These are phyloP conservation scores for Drosophila paulistorum DNA, from an alignment of 1,140 invertebrate species.

Conservation along the genomic window DNA sequence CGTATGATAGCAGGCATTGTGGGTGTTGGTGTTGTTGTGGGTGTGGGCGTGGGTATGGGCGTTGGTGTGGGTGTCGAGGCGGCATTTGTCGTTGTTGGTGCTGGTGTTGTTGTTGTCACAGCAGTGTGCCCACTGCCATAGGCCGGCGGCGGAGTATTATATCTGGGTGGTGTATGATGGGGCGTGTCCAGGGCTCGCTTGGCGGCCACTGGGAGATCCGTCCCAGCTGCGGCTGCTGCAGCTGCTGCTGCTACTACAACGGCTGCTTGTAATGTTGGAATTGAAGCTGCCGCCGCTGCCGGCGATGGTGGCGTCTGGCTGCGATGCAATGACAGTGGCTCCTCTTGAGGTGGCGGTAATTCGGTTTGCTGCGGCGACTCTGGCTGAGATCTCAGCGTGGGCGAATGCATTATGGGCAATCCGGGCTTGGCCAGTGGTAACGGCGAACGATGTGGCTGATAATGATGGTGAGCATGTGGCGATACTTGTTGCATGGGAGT, in stretches of 20 bases:
- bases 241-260: slow-evolving; percentile 32
- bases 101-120: slow-evolving; percentile 21
- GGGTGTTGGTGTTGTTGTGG: slow-evolving; percentile 52
- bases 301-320: slow-evolving; percentile 55
- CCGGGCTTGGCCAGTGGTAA: slow-evolving; percentile 41
- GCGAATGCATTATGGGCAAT: slow-evolving; percentile 54
- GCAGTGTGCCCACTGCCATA: slow-evolving; percentile 45
- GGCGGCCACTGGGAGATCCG: slow-evolving; percentile 43
- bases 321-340: slow-evolving; percentile 52
- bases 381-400: slow-evolving; percentile 81
- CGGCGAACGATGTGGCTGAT: slow-evolving; percentile 56
- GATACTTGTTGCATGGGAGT: slow-evolving; percentile 65
- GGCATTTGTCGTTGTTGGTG: slow-evolving; percentile 23
- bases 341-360: slow-evolving; percentile 66
- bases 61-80: slow-evolving; percentile 21
- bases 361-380: slow-evolving; percentile 58
- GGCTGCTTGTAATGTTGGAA: slow-evolving; percentile 41
- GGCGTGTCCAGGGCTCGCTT: slow-evolving; percentile 60
- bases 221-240: slow-evolving; percentile 37
- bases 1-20: slow-evolving; percentile 73
- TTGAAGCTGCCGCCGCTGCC: slow-evolving; percentile 51
- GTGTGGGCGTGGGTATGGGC: slow-evolving; percentile 36
- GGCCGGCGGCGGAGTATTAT: slow-evolving; percentile 69
- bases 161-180: slow-evolving; percentile 68
- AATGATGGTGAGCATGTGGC: slow-evolving; percentile 52